These are phyloP conservation scores for western clawed frog (Xenopus tropicalis) DNA, from an alignment of 2,113 vertebrate genomes.

Conservation along the genomic window DNA sequence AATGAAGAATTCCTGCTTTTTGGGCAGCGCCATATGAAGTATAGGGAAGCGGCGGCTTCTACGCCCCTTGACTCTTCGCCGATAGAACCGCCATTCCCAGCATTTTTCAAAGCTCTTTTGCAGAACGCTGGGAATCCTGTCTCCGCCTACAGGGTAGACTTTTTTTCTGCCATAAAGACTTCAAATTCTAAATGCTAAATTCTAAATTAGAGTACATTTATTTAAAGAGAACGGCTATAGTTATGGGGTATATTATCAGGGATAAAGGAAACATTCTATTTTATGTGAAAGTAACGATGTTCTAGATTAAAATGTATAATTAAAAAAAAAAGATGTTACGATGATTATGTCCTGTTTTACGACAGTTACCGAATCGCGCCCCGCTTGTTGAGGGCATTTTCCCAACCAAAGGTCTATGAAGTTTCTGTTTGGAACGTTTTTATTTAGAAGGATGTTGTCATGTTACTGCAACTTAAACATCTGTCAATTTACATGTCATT, in stretches of 20 bases:
- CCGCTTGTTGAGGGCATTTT: slow-evolving; percentile 75
- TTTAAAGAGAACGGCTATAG: slow-evolving; percentile 22
- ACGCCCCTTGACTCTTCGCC: too few relatives aligned
- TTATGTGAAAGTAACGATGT: slow-evolving; percentile 58
- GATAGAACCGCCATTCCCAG: too few relatives aligned
- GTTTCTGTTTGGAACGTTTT: slow-evolving; percentile 77
- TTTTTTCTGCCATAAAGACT: background rate
- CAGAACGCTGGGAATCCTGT: too few relatives aligned
- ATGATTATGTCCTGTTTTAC: slow-evolving; percentile 74
- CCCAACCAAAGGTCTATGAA: slow-evolving; percentile 77
- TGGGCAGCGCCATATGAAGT: slow-evolving; percentile 5
- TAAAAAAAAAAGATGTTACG: slow-evolving; percentile 50
- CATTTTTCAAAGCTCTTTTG: too few relatives aligned
- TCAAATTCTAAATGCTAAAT: slow-evolving; percentile 21
- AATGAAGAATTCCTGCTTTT: slow-evolving; percentile 31
- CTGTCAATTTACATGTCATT: slow-evolving; percentile 56
- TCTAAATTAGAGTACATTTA: slow-evolving; percentile 26
- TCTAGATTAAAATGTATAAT: slow-evolving; percentile 62
- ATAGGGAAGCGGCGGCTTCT: too few relatives aligned
- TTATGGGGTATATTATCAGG: slow-evolving; percentile 30
- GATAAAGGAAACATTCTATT: slow-evolving; percentile 54
- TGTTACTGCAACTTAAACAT: slow-evolving; percentile 65
- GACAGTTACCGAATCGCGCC: slow-evolving; percentile 70
- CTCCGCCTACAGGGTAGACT: too few relatives aligned
- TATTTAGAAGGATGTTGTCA: slow-evolving; percentile 65